phyloP scores from a whole-genome alignment of 1,140 invertebrate genomes.

The Myzus persicae region DNA sequence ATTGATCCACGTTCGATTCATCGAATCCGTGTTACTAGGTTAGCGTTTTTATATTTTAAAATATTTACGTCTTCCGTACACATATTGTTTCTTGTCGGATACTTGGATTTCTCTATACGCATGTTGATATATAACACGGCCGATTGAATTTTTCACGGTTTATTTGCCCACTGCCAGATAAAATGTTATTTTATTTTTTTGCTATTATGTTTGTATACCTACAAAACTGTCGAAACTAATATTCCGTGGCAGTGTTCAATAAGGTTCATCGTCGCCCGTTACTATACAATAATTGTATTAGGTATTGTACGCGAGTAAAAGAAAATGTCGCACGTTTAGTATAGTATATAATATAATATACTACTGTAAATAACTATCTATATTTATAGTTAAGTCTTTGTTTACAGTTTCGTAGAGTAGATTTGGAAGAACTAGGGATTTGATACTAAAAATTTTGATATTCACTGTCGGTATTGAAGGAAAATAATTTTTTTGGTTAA shows the following conservation, averaged over 20 bases:
- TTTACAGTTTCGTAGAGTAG: neutral
- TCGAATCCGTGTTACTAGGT: constrained; percentile 51
- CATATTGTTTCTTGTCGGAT: constrained; percentile 18
- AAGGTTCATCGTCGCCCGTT: neutral
- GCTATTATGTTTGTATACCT: neutral
- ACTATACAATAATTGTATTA: neutral
- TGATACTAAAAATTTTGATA: neutral
- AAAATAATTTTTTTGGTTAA: neutral
- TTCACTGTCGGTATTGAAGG: neutral
- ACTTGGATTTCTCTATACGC: constrained; percentile 9
- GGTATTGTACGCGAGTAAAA: neutral
- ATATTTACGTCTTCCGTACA: neutral
- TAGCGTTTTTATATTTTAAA: neutral
- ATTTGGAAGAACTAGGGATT: neutral
- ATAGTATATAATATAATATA: neutral
- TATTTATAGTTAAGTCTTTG: neutral
- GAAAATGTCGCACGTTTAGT: neutral
- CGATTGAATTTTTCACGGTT: constrained; percentile 45
- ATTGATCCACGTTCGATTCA: constrained; percentile 2
- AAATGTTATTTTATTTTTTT: neutral
- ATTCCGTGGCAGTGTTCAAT: neutral
- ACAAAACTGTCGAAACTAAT: neutral
- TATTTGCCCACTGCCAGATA: constrained; percentile 1
- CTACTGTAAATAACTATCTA: too few relatives aligned
- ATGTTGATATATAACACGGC: neutral